phyloP scores from a whole-genome alignment of 2,797 vertebrate genomes.

The Manis pentadactyla region DNA sequence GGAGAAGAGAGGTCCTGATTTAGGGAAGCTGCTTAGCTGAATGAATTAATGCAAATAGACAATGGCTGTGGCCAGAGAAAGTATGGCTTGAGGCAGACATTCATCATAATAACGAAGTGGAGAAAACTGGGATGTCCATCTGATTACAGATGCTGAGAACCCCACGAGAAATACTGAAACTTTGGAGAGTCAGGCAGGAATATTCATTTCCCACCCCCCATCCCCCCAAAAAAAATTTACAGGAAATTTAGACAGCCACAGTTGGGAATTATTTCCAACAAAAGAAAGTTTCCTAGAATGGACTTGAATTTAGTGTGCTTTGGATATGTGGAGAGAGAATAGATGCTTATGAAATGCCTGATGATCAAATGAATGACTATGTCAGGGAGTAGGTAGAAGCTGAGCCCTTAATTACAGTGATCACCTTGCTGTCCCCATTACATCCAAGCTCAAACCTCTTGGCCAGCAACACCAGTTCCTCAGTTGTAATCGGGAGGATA shows the following conservation, averaged over 20 bases:
- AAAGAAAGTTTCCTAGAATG: background rate
- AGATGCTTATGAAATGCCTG: background rate
- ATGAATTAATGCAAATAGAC: background rate
- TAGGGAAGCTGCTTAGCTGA: background rate
- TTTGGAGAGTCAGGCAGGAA: background rate
- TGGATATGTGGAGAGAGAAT: background rate
- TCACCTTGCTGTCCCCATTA: background rate
- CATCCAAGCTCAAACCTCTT: background rate
- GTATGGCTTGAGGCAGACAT: background rate
- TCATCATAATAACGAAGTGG: background rate
- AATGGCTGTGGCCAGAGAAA: background rate
- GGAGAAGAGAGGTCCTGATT: background rate
- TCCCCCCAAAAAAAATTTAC: background rate
- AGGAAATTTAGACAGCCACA: background rate
- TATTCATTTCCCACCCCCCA: background rate
- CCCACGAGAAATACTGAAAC: background rate
- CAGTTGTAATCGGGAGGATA: background rate
- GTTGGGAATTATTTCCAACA: background rate
- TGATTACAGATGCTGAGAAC: background rate
- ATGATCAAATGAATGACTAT: background rate
- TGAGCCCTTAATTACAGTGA: background rate
- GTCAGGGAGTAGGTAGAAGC: background rate
- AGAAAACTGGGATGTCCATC: background rate
- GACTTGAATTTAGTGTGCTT: background rate
- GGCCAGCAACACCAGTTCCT: background rate